A percentile compares a stretch with the other conserved stretches of the same genome.
These are phyloP conservation scores for Mallotus villosus DNA, from an alignment of 2,797 vertebrate species.

Conservation along the genomic window DNA sequence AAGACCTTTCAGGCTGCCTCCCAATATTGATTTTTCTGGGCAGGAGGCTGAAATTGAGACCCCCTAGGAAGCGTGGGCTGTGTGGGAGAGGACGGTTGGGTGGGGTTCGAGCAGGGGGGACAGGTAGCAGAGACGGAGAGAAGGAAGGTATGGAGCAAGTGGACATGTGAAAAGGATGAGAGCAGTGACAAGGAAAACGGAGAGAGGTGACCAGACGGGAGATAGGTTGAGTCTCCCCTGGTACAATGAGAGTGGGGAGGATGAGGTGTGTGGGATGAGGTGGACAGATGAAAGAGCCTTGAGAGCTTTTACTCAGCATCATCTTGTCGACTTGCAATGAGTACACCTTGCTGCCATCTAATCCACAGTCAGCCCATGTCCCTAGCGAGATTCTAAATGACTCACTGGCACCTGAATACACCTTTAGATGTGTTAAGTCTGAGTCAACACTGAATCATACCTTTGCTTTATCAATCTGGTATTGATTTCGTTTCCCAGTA, in stretches of 20 bases:
- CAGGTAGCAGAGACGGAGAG: slow-evolving; percentile 46
- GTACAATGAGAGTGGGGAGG: slow-evolving; percentile 1
- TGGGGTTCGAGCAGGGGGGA: slow-evolving; percentile 31
- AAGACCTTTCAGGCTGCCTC: slow-evolving; percentile 76
- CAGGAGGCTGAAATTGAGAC: slow-evolving; percentile 71
- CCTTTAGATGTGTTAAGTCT: slow-evolving; percentile 51
- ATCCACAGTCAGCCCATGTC: slow-evolving; percentile 56
- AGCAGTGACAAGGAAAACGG: slow-evolving; percentile 12
- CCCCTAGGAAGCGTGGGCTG: slow-evolving; percentile 48
- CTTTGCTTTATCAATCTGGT: slow-evolving; percentile 59
- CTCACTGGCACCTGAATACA: slow-evolving; percentile 61
- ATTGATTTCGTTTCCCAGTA: slow-evolving; percentile 57
- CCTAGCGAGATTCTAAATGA: slow-evolving; percentile 43
- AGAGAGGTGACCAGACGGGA: slow-evolving; percentile 10
- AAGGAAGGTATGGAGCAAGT: slow-evolving; percentile 34
- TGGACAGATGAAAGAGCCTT: slow-evolving; percentile 52
- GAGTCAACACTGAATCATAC: slow-evolving; percentile 59
- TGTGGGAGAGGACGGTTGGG: slow-evolving; percentile 12
- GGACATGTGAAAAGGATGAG: slow-evolving; percentile 10
- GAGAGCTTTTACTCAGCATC: slow-evolving; percentile 60
- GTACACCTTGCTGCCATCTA: slow-evolving; percentile 52
- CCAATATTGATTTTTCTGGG: slow-evolving; percentile 77
- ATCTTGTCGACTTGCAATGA: slow-evolving; percentile 45
- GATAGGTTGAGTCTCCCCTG: slow-evolving; percentile 34
- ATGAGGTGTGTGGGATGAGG: slow-evolving; percentile 34